Base-by-base conservation (phyloP, 2,797 vertebrate genomes). In the Enteromius unitaeniatus region DNA sequence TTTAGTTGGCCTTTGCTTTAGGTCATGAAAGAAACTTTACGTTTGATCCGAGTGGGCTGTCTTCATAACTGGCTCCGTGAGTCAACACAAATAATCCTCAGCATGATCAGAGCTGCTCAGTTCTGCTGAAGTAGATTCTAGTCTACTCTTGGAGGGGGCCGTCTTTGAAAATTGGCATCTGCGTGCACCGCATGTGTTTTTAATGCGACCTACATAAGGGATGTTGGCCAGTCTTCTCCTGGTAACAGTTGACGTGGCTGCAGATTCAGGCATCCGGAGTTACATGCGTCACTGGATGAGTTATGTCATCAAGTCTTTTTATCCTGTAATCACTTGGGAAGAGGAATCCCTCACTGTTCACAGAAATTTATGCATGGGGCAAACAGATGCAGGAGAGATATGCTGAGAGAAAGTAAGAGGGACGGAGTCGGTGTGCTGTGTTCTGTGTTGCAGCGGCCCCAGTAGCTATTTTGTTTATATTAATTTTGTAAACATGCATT, bases 161-260 rank as follows among this genome's bases (percentile, higher is more conserved):
- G 69, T 72, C 42, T 84, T 53, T 82, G 26, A 26, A 82, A 85
- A 79, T n/a, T 64, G 17, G 28, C 68, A 79, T 51, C 60, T 73
- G 64, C 17, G 19, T 83, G 45, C 10, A 21, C 53, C 65, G 88
- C 90, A 92, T 91, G 91, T 89, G 89, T 93, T 92, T 93, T 93
- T 91, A 92, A 94, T 94, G 92, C 93, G 94, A 95, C 94, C 94
- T 95, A 94, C 91, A 93, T 95, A 93, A 88, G 81, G 84, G 88
- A 83, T 19, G 88, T 87, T 91, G 78, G 79, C 90, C 91, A 82
- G 86, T 90, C 84, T 86, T 92, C 86, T 93, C 93, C 92, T 90
- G 90, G 94, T 93, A 94, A 94, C 94, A 95, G 94, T 85, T 93
- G 94, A 95, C 92, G 93, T 93, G 88, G 89, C 87, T 90, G 77